phyloP scores from a whole-genome alignment of 2,888 invertebrate genomes.

The Caenorhabditis parvicauda region DNA sequence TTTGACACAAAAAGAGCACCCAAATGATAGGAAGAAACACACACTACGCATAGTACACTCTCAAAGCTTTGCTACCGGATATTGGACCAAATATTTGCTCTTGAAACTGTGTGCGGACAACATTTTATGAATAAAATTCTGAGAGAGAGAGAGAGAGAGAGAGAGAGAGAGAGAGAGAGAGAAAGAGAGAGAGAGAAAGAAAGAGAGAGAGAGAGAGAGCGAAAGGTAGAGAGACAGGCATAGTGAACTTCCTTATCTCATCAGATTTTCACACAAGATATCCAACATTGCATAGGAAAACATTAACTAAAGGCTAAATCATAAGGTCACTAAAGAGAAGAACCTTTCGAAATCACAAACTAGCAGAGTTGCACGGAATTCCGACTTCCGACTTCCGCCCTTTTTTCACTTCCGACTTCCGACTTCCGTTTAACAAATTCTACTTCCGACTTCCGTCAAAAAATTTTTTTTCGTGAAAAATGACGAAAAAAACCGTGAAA shows the following conservation, averaged over 20 bases:
- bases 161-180: conserved; percentile 3
- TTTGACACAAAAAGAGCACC: too few species aligned
- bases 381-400: too few species aligned
- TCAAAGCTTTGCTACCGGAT: background rate
- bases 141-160: background rate
- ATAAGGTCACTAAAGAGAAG: background rate
- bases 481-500: too few species aligned
- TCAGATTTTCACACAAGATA: background rate
- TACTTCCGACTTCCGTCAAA: too few species aligned
- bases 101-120: too few species aligned
- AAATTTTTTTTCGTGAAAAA: too few species aligned
- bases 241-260: background rate
- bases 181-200: conserved; percentile 5
- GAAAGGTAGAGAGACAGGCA: conserved; percentile 2
- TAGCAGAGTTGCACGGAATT: too few species aligned
- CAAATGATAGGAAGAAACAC: too few species aligned
- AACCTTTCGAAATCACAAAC: too few species aligned
- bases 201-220: conserved; percentile 3
- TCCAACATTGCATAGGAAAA: conserved; percentile 5
- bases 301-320: background rate
- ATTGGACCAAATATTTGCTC: background rate
- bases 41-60: background rate
- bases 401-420: too few species aligned
- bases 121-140: too few species aligned
- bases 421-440: too few species aligned